phyloP scores from a whole-genome alignment of 1,140 invertebrate species.

The Drosophila kohkoa region DNA sequence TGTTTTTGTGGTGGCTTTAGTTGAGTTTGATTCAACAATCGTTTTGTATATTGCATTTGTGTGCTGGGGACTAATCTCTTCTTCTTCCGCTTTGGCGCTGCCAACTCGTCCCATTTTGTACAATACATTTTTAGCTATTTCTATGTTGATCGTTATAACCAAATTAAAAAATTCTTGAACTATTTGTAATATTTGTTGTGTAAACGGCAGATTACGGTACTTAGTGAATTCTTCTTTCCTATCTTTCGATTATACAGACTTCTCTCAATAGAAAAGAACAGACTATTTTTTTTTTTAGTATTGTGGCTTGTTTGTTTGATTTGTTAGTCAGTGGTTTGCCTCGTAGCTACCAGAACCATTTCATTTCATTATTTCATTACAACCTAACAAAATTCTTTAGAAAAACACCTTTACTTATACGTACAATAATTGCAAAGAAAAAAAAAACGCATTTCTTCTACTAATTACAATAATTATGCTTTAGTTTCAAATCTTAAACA shows the following conservation, averaged over 20 bases:
- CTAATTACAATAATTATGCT: slow-evolving; percentile 52
- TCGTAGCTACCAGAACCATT: slow-evolving; percentile 34
- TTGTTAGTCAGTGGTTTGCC: slow-evolving; percentile 20
- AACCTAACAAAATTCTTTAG: slow-evolving; percentile 51
- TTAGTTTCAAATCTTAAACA: slow-evolving; percentile 63
- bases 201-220: slow-evolving; percentile 60
- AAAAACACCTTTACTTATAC: slow-evolving; percentile 33
- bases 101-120: slow-evolving; percentile 41
- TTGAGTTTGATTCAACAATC: not conserved
- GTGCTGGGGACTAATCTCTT: slow-evolving; percentile 2
- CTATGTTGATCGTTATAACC: slow-evolving; percentile 27
- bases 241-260: not conserved
- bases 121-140: slow-evolving; percentile 45
- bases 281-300: slow-evolving; percentile 57
- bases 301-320: not conserved
- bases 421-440: slow-evolving; percentile 33
- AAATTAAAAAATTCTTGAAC: slow-evolving; percentile 60
- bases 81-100: slow-evolving; percentile 34
- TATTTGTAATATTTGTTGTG: slow-evolving; percentile 45
- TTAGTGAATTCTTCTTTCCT: slow-evolving; percentile 16
- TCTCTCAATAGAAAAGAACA: slow-evolving; percentile 51
- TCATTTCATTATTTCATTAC: slow-evolving; percentile 2
- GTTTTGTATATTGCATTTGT: slow-evolving; percentile 5
- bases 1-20: slow-evolving; percentile 28
- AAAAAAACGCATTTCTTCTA: slow-evolving; percentile 30